Base-by-base conservation (phyloP, 1,140 invertebrate species). In the Odontomachus brunneus region DNA sequence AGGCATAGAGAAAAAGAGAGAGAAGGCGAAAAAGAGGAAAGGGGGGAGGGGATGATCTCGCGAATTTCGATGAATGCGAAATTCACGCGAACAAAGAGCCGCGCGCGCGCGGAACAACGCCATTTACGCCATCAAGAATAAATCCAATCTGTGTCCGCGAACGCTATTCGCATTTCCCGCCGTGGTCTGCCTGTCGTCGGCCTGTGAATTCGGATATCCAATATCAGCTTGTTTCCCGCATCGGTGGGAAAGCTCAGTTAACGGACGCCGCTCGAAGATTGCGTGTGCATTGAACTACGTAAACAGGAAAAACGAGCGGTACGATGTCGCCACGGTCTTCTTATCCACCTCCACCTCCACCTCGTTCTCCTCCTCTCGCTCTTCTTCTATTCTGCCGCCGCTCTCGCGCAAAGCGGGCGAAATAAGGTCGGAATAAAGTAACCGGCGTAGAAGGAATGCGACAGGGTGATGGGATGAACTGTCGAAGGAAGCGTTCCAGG, bases 221-320 rank as follows among this genome's bases (percentile, higher is more conserved):
- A 76, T 75, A 63, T 66, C 19, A 66, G 15, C 26, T 38, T 53
- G 57, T 65, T 75, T 38, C 26, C 19, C 19, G 4, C 48, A n/a
- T 76, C 48, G 48, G 26, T 22, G 60, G 29, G 57, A 66, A 38
- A 44, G 38, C 7, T 9, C 48, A 76, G 24, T 76, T 75, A 65
- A 9, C 48, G 48, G 0, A 76, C 26, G 19, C 15, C 14, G 38
- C 55, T 75, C 24, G n/a, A 75, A 19, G 24, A 75, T 75, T 75
- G 59, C 29, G 60, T 17, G 60, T 19, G 9, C 38, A 53, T 53
- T 66, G 15, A 76, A 53, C 44, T 76, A 49, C 0, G 38, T 74
- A 76, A 65, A 65, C 26, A 65, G 44, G 14, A 76, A 17, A 33
- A 51, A 17, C 14, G 12, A 7, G 26, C 22, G n/a, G n/a, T n/a